phyloP scores from a whole-genome alignment of 1,140 invertebrate species.

The Drosophila albomicans region DNA sequence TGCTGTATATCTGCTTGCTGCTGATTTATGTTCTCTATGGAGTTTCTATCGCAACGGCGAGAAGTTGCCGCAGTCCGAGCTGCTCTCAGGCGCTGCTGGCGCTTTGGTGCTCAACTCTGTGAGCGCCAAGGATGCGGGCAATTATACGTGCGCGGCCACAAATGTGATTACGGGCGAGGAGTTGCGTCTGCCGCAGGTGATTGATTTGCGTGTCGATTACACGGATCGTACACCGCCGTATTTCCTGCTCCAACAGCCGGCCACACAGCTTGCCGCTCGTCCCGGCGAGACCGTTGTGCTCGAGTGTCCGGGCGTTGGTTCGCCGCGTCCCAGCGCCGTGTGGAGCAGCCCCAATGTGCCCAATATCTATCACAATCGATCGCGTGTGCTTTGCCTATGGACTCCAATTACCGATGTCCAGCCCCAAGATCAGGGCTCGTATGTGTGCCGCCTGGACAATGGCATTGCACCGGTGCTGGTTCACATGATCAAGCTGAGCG shows the following conservation, averaged over 20 bases:
- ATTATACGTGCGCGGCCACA: too few relatives aligned
- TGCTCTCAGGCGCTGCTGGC: too few relatives aligned
- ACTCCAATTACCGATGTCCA: conserved; percentile 88
- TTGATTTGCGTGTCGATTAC: conserved; percentile 85
- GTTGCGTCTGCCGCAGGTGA: conserved; percentile 84
- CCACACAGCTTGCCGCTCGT: conserved; percentile 79
- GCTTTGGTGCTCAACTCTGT: too few relatives aligned
- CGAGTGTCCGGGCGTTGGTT: conserved; percentile 88
- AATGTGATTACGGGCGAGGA: conserved; percentile 86
- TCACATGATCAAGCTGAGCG: conserved; percentile 85
- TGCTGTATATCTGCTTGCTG: too few relatives aligned
- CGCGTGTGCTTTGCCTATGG: conserved; percentile 86
- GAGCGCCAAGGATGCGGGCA: too few relatives aligned
- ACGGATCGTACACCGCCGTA: conserved; percentile 84
- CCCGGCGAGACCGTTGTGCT: conserved; percentile 87
- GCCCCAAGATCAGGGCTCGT: conserved; percentile 89
- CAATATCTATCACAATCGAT: conserved; percentile 84
- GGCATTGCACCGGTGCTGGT: conserved; percentile 84
- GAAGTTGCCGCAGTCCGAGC: too few relatives aligned
- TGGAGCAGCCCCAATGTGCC: conserved; percentile 87
- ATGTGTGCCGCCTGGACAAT: conserved; percentile 87
- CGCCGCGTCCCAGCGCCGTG: conserved; percentile 86
- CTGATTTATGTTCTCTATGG: too few relatives aligned
- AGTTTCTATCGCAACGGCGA: too few relatives aligned
- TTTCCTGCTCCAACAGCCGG: conserved; percentile 86